Conservation (phyloP, 2,888 invertebrate species). For the Piscicola geometra region DNA sequence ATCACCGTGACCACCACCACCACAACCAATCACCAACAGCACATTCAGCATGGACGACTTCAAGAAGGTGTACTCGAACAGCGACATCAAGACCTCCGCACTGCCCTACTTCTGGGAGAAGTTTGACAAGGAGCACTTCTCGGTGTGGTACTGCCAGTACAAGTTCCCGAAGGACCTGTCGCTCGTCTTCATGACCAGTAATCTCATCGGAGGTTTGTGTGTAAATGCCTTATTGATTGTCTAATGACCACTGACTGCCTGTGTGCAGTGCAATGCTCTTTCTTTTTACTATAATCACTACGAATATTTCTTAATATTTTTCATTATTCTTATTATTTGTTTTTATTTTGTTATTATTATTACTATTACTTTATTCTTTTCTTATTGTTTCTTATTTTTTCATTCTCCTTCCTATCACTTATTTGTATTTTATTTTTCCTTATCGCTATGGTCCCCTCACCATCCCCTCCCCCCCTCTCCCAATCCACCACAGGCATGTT, state of each 20-base stretch:
- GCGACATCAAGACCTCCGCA: conserved; percentile 78
- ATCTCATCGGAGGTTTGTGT: conserved; percentile 77
- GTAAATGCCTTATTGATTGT: background rate
- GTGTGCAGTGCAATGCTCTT: conserved; percentile 23
- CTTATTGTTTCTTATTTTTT: too few species aligned
- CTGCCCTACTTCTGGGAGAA: conserved; percentile 98
- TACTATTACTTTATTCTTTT: too few species aligned
- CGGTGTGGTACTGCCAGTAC: conserved; percentile 95
- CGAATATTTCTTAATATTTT: too few species aligned
- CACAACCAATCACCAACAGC: conserved; percentile 63
- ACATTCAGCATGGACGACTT: conserved; percentile 93
- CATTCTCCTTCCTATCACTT: too few species aligned
- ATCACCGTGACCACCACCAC: too few species aligned
- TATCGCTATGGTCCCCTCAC: too few species aligned
- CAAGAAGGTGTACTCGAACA: conserved; percentile 93
- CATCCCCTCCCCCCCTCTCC: background rate
- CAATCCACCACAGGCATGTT: conserved; percentile 72
- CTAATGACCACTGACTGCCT: background rate
- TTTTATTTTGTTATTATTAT: too few species aligned
- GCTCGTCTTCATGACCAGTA: conserved; percentile 95
- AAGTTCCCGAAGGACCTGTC: conserved; percentile 86
- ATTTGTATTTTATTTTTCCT: too few species aligned
- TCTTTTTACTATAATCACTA: too few species aligned
- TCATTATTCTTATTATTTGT: too few species aligned
- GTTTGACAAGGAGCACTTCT: conserved; percentile 90